phyloP scores from a whole-genome alignment of 2,113 vertebrate genomes.

The Neotoma lepida region DNA sequence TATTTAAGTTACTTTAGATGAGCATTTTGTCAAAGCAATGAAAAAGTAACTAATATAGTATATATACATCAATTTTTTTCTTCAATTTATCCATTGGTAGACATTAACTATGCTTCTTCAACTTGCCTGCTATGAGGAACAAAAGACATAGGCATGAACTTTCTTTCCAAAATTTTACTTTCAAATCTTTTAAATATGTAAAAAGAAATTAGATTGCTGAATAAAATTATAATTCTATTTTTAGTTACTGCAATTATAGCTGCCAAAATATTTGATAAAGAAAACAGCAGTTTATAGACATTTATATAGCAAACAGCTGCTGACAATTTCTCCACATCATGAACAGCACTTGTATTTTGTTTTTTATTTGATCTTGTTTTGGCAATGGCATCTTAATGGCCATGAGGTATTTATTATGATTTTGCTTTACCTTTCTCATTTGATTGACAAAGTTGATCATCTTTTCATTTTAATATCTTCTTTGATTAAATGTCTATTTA shows the following conservation, averaged over 20 bases:
- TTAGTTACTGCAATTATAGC: not conserved
- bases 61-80: not conserved
- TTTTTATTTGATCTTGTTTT: not conserved
- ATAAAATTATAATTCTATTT: not conserved
- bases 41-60: not conserved
- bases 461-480: not conserved
- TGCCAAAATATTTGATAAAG: not conserved
- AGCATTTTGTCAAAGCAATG: not conserved
- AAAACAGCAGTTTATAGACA: not conserved
- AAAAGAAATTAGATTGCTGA: not conserved
- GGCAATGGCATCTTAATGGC: not conserved
- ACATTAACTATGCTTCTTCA: not conserved
- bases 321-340: not conserved
- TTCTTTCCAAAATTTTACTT: not conserved
- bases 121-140: not conserved
- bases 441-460: not conserved
- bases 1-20: not conserved
- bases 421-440: not conserved
- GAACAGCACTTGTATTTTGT: not conserved
- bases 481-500: not conserved
- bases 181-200: not conserved
- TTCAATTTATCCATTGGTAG: not conserved
- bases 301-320: not conserved
- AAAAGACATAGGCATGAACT: not conserved
- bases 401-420: not conserved